A percentile compares a stretch with the other conserved stretches of the same genome.
phyloP scores from a whole-genome alignment of 1,140 invertebrate genomes.

The Sarcophaga bullata region DNA sequence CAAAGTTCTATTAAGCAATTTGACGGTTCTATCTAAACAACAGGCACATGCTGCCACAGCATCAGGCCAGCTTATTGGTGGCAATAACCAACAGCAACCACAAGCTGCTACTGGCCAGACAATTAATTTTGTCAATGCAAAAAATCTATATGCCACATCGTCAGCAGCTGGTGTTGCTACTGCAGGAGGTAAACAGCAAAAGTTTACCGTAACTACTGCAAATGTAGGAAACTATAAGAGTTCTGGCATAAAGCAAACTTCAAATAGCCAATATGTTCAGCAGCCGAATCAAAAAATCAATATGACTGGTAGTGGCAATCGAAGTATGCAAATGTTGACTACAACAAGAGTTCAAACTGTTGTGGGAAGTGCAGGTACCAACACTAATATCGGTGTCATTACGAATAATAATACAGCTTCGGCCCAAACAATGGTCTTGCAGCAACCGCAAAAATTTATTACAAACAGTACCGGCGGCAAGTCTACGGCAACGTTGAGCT shows the following conservation, averaged over 20 bases:
- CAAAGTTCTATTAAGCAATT: conserved; percentile 60
- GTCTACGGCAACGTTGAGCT: conserved; percentile 28
- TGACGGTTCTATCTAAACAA: conserved; percentile 61
- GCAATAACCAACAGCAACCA: conserved; percentile 27
- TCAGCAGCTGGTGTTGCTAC: conserved; percentile 41
- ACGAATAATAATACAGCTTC: neutral
- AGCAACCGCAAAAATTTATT: conserved; percentile 57
- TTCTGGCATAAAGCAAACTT: neutral
- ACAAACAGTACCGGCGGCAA: conserved; percentile 41
- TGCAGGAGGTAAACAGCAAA: conserved; percentile 29
- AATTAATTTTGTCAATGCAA: conserved; percentile 52
- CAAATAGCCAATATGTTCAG: conserved; percentile 32
- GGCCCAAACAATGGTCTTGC: conserved; percentile 39
- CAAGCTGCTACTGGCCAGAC: conserved; percentile 40
- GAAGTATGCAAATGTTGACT: conserved; percentile 23
- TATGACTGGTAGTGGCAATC: conserved; percentile 29
- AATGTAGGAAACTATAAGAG: neutral
- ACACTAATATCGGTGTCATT: neutral
- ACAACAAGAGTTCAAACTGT: neutral
- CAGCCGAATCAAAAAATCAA: conserved; percentile 19
- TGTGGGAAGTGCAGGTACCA: neutral
- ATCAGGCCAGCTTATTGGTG: neutral
- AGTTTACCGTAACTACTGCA: conserved; percentile 33
- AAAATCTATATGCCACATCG: conserved; percentile 48
- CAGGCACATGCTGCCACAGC: too few species aligned